Evolutionary conservation across 2,113 vertebrate species (phyloP).

Genomic region (Crotalus horridus): DNA sequence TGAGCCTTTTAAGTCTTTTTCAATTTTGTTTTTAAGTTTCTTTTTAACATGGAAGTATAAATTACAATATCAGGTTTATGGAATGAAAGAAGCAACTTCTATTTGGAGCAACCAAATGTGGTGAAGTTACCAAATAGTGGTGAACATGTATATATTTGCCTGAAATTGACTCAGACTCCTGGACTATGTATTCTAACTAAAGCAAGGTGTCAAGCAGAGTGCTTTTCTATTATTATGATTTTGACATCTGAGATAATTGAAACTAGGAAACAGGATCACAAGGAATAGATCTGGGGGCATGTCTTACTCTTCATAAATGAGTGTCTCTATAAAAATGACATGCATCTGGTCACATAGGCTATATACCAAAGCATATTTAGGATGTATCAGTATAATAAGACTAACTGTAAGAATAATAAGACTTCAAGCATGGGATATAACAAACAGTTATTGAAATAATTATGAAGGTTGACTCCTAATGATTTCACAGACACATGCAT

Average conservation of each 20-base stretch:
- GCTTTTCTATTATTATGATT: neutral
- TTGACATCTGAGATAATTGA: neutral
- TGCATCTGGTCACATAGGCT: neutral
- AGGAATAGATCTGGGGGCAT: neutral
- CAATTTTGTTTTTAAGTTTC: conserved; percentile 1
- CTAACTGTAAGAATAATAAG: neutral
- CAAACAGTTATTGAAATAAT: neutral
- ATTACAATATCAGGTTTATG: neutral
- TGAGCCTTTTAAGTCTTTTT: conserved; percentile 8
- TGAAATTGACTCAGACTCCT: neutral
- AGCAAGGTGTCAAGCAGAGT: neutral
- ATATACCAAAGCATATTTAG: neutral
- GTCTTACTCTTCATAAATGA: neutral
- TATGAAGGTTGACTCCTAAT: neutral
- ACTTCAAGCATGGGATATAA: neutral
- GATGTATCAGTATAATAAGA: neutral
- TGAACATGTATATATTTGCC: neutral
- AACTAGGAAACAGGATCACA: neutral
- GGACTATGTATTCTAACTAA: neutral
- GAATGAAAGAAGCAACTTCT: neutral
- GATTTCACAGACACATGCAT: neutral
- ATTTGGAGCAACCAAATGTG: neutral
- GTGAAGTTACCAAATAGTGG: no score
- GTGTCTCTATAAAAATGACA: neutral
- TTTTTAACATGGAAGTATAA: neutral